Percentiles rank a stretch among this genome's conserved stretches.
These are phyloP conservation scores for Pandemis cinnamomeana DNA, from an alignment of 2,888 invertebrate species.

Conservation along the genomic window DNA sequence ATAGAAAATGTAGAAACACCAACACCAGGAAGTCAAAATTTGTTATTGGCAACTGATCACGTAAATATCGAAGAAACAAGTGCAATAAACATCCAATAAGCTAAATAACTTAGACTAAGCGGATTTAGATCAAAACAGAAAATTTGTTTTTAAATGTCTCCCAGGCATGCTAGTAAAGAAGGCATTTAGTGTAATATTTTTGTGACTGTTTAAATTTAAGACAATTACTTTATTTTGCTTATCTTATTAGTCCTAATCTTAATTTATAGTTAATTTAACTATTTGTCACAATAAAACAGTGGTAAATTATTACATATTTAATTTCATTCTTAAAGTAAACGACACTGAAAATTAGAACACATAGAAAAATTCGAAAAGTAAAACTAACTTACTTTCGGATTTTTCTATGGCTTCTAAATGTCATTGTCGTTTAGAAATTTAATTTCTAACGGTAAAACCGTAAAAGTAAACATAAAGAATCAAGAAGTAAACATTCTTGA, in stretches of 20 bases:
- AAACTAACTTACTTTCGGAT: too few species aligned
- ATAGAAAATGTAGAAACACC: background rate
- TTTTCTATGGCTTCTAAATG: too few species aligned
- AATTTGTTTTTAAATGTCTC: background rate
- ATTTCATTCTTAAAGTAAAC: background rate
- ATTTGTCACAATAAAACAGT: too few species aligned
- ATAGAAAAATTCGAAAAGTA: too few species aligned
- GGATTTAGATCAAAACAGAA: background rate
- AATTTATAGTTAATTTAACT: too few species aligned
- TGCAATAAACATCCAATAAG: constrained; percentile 3
- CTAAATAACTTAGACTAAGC: background rate
- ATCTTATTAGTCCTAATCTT: background rate
- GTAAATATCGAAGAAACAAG: constrained; percentile 12
- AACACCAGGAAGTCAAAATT: background rate
- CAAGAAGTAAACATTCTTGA: too few species aligned
- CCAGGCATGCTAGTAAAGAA: background rate
- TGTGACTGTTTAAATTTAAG: background rate
- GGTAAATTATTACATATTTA: background rate
- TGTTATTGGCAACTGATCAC: background rate
- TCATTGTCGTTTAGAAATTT: too few species aligned
- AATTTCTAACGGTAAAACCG: too few species aligned
- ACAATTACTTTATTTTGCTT: background rate
- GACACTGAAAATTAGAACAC: too few species aligned
- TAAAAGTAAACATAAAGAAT: too few species aligned
- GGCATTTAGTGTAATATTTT: background rate